Base-by-base conservation (phyloP, 2,888 invertebrate species). In the Rhagium mordax region DNA sequence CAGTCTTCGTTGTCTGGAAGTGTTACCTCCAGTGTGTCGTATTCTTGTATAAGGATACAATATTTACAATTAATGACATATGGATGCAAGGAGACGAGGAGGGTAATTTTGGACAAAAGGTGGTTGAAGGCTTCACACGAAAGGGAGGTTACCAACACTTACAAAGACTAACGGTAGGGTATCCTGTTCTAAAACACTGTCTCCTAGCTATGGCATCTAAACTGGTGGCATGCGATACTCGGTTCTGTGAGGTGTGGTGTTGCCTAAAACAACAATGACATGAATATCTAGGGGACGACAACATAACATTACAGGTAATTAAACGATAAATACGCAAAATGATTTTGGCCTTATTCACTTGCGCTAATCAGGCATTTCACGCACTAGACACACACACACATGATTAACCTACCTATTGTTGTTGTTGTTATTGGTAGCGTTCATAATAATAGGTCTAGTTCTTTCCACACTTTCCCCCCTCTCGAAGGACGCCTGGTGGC, bases 111-210 rank as follows among this genome's bases (percentile, higher is more conserved):
- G 6, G 24, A 24, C 3, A 24, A 51, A 3, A 18, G 20, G 18
- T 51, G 33, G 33, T 41, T n/a, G 3, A n/a, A 41, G 41, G 41
- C 13, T 41, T 41, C n/a, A n/a, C 41, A n/a, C 41, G 64, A 10
- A 24, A 10, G 61, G 49, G 13, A 15, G 51, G 18, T 29, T 24
- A 49, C 33, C 55, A 48, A 78, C 79, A 89, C 91, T 90, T 89
- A 91, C 91, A 89, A 84, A 90, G 89, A 85, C 89, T 90, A 87
- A 91, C 89, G 81, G 90, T 90, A 77, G 91, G 90, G 82, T 89
- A 90, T 82, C 88, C 87, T 69, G 84, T 85, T 81, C 85, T 85
- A 82, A 88, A 88, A 81, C 87, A 87, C 72, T 88, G 88, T 74
- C 89, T 85, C 78, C 88, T 88, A 69, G 91, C 90, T 81, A 91